Evolutionary conservation across 2,797 vertebrate genomes (phyloP).

Genomic region (Synanceia verrucosa): DNA sequence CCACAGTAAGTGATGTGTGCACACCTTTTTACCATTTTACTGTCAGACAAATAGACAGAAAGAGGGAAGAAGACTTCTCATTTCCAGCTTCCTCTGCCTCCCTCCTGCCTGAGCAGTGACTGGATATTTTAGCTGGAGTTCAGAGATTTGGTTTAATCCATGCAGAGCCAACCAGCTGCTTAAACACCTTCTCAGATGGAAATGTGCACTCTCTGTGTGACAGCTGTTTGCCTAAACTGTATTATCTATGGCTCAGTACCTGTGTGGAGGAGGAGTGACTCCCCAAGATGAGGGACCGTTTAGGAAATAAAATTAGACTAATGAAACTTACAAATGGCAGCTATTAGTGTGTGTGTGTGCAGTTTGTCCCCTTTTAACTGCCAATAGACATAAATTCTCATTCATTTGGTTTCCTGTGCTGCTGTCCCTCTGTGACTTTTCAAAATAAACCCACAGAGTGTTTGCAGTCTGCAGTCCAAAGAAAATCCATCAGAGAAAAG

Average conservation of each 20-base stretch:
- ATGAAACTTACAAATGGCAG: slow-evolving; percentile 65
- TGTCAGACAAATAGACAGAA: not conserved
- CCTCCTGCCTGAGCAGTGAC: slow-evolving; percentile 6
- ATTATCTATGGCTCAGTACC: slow-evolving; percentile 38
- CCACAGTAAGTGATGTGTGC: not conserved
- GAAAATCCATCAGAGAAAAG: not conserved
- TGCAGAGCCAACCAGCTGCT: slow-evolving; percentile 33
- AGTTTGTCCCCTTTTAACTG: slow-evolving; percentile 31
- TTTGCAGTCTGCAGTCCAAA: not conserved
- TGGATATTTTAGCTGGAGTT: slow-evolving; percentile 39
- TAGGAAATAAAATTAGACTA: slow-evolving; percentile 65
- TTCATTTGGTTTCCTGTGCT: not conserved
- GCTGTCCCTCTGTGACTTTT: not conserved
- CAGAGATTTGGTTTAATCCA: slow-evolving; percentile 55
- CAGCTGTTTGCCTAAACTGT: slow-evolving; percentile 50
- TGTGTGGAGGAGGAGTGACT: slow-evolving; percentile 38
- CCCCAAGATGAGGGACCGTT: slow-evolving; percentile 51
- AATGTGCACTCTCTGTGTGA: slow-evolving; percentile 19
- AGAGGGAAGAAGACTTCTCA: not conserved
- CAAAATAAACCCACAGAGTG: slow-evolving; percentile 10
- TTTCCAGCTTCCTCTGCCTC: not conserved
- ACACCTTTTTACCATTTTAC: not conserved
- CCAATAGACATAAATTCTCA: slow-evolving; percentile 25
- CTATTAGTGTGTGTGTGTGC: slow-evolving; percentile 49
- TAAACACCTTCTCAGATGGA: slow-evolving; percentile 50